Evolutionary conservation across 2,797 vertebrate genomes (phyloP).

Genomic region (Gymnoscopelus microlampas): DNA sequence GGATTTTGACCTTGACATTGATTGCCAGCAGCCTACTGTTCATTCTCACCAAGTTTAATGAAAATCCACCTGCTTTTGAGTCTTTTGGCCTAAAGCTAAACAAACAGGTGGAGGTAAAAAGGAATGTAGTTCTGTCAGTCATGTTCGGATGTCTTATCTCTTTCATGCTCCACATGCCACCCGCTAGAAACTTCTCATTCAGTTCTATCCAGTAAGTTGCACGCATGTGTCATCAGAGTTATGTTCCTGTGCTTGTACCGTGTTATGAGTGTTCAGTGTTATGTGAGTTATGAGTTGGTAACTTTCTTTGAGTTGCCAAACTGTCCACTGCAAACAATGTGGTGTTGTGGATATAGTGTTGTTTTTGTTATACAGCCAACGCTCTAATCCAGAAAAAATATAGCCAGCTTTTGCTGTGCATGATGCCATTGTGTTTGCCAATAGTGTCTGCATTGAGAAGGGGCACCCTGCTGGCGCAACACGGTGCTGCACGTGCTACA

Average conservation of each 20-base stretch:
- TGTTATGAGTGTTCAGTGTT: not conserved
- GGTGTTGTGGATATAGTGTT: too few relatives aligned
- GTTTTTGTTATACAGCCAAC: too few relatives aligned
- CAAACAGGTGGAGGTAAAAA: too few relatives aligned
- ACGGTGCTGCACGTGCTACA: too few relatives aligned
- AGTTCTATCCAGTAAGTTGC: constrained; percentile 79
- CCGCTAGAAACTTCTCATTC: constrained; percentile 77
- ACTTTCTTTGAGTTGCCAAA: not conserved
- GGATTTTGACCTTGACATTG: too few relatives aligned
- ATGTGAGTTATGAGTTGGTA: not conserved
- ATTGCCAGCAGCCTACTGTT: too few relatives aligned
- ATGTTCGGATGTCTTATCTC: constrained; percentile 10
- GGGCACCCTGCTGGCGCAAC: not conserved
- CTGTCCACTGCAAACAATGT: too few relatives aligned
- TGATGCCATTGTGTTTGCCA: not conserved
- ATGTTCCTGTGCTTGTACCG: constrained; percentile 5
- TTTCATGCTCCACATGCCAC: constrained; percentile 32
- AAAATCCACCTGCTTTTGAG: too few relatives aligned
- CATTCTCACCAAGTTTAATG: too few relatives aligned
- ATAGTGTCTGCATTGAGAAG: not conserved
- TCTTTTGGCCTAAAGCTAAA: too few relatives aligned
- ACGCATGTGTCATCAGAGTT: not conserved
- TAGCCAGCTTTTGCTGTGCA: not conserved
- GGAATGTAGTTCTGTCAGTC: constrained; percentile 1
- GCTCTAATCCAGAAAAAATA: not conserved